Percentiles rank a stretch among this genome's conserved stretches.
Evolutionary conservation across 2,888 invertebrate species (phyloP).

Genomic region (Endomychus coccineus): DNA sequence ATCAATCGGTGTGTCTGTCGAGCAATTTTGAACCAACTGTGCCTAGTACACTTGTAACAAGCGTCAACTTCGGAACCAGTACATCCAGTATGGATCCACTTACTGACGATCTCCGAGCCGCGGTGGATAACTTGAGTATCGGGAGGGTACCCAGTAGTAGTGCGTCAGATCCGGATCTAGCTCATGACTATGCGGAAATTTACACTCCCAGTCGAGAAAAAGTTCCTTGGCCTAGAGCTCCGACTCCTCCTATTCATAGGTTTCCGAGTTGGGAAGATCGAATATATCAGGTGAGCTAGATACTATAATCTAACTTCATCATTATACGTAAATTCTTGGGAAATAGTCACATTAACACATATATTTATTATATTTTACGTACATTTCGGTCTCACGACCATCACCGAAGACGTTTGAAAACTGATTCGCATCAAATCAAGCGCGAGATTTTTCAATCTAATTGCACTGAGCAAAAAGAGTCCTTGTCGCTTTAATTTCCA

Average conservation of each 20-base stretch:
- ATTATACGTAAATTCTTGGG: too few species aligned
- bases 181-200: constrained; percentile 90
- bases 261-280: constrained; percentile 80
- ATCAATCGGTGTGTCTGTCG: constrained; percentile 49
- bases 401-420: too few species aligned
- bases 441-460: too few species aligned
- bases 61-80: constrained; percentile 37
- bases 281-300: constrained; percentile 84
- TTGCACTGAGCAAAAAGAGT: too few species aligned
- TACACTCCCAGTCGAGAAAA: constrained; percentile 80
- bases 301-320: too few species aligned
- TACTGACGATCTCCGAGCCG: constrained; percentile 54
- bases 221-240: constrained; percentile 51
- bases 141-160: constrained; percentile 55
- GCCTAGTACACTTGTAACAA: constrained; percentile 38
- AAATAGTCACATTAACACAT: too few species aligned
- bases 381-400: too few species aligned
- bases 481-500: too few species aligned
- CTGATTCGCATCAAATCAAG: too few species aligned
- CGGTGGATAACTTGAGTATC: constrained; percentile 53
- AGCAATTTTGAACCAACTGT: constrained; percentile 39
- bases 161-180: constrained; percentile 57
- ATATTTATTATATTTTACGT: too few species aligned
- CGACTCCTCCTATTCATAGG: constrained; percentile 85
- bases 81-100: constrained; percentile 45